A percentile compares a stretch with the other conserved stretches of the same genome.
phyloP scores from a whole-genome alignment of 2,797 vertebrate genomes.

The Sebastes itinus region DNA sequence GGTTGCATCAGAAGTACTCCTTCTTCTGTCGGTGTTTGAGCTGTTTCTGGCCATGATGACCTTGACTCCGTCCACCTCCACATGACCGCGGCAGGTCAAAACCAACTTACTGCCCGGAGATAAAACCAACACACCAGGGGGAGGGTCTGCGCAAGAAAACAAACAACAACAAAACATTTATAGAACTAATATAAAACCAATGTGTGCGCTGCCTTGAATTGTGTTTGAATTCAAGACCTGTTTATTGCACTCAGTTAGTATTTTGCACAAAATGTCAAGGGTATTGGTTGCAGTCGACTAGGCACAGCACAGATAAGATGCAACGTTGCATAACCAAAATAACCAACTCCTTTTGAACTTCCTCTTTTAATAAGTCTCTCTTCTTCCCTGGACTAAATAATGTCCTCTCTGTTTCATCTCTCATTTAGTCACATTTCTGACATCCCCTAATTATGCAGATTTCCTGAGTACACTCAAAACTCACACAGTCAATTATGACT shows the following conservation, averaged over 20 bases:
- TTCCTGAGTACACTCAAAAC: neutral
- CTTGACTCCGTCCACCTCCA: conserved; percentile 67
- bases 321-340: conserved; percentile 46
- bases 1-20: neutral
- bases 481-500: no score
- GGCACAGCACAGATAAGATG: conserved; percentile 11
- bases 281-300: neutral
- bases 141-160: conserved; percentile 61
- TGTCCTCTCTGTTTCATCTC: neutral
- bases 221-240: neutral
- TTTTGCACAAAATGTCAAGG: neutral
- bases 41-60: conserved; percentile 12
- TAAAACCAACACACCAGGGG: conserved; percentile 70
- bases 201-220: neutral
- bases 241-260: neutral
- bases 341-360: conserved; percentile 41
- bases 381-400: neutral
- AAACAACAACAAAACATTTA: neutral
- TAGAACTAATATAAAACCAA: neutral
- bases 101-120: conserved; percentile 62
- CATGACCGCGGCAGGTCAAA: conserved; percentile 71
- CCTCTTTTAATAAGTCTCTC: conserved; percentile 46
- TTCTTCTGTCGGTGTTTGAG: neutral
- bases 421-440: conserved; percentile 9
- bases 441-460: neutral